Evolutionary conservation across 2,797 vertebrate species (phyloP), one percentile per base, ranked within the genome.

Genomic region (Pseudomugil tenellus): DNA sequence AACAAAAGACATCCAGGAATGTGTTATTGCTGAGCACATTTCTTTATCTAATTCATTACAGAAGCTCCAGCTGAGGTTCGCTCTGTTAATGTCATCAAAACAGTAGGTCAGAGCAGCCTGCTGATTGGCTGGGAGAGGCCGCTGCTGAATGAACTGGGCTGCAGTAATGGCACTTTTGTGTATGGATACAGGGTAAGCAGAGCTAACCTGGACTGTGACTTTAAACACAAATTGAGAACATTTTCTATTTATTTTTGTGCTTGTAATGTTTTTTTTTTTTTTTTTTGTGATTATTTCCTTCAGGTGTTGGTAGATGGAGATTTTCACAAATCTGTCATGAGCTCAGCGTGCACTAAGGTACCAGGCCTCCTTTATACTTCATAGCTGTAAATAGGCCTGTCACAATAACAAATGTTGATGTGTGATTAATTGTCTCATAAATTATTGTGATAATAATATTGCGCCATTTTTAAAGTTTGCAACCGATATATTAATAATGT

Each of bases 101-200:
- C 61, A 10, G 81, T 87, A 58, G 89, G 89, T 4, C 90, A 91
- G 74, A 85, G 77, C 83, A 84, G 91, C 75, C 87, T 95, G 70
- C 34, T 93, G 88, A 86, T 91, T 85, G 79, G 29, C 77, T 94
- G 91, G 89, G 90, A 94, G 81, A 88, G 86, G 67, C 92, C 93
- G 0, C 55, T 74, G 0, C 87, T 92, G 0, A 89, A 93, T 55
- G 90, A 93, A 59, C 83, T 92, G 68, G 90, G 89, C 85, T 92
- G 86, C 77, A 94, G 92, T 53, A 93, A 86, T 12, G 87, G 84
- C 73, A 90, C 81, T 6, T 93, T 90, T 74, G 84, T 91, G 75
- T 89, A 91, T 19, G 92, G 93, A 70, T 93, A 91, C 66, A 89
- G 92, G 90, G 93, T 94, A 88, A 6, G 86, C 41, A 46, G 19